Evolutionary conservation across 2,888 invertebrate species (phyloP).

Genomic region (Endotricha flammealis): DNA sequence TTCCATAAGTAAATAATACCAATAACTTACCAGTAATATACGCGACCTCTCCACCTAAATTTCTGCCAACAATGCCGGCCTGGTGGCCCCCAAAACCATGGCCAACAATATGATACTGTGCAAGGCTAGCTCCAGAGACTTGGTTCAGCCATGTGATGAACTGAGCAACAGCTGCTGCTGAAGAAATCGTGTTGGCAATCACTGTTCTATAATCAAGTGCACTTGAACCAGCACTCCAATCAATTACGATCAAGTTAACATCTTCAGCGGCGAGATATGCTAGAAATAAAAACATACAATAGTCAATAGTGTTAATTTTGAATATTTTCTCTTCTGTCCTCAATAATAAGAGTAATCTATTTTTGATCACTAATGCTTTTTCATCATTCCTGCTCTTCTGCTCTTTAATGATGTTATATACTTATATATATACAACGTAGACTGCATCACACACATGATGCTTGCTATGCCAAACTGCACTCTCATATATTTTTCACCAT

Average conservation of each 20-base stretch:
- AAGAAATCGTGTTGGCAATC: slow-evolving; percentile 40
- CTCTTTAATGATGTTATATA: too few relatives aligned
- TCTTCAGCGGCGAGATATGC: slow-evolving; percentile 49
- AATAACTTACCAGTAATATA: slow-evolving; percentile 57
- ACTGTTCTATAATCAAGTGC: slow-evolving; percentile 34
- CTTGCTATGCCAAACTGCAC: too few relatives aligned
- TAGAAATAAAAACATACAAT: slow-evolving; percentile 24
- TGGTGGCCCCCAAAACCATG: slow-evolving; percentile 54
- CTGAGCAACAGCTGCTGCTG: slow-evolving; percentile 41
- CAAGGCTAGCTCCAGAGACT: slow-evolving; percentile 28
- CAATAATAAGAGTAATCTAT: too few relatives aligned
- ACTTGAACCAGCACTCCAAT: slow-evolving; percentile 51
- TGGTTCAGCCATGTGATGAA: slow-evolving; percentile 51
- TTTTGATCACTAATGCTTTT: too few relatives aligned
- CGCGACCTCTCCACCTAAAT: slow-evolving; percentile 37
- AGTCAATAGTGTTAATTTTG: too few relatives aligned
- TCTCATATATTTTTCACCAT: too few relatives aligned
- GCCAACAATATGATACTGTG: slow-evolving; percentile 49
- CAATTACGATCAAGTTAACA: slow-evolving; percentile 53
- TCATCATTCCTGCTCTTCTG: too few relatives aligned
- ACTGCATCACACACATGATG: too few relatives aligned
- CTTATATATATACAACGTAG: too few relatives aligned
- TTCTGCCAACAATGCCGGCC: slow-evolving; percentile 50
- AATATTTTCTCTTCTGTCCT: too few relatives aligned
- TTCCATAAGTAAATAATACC: too few relatives aligned